Evolutionary conservation across 2,888 invertebrate genomes (phyloP), one percentile per base, ranked within the genome.

Genomic region (Gymnocheta viridis): DNA sequence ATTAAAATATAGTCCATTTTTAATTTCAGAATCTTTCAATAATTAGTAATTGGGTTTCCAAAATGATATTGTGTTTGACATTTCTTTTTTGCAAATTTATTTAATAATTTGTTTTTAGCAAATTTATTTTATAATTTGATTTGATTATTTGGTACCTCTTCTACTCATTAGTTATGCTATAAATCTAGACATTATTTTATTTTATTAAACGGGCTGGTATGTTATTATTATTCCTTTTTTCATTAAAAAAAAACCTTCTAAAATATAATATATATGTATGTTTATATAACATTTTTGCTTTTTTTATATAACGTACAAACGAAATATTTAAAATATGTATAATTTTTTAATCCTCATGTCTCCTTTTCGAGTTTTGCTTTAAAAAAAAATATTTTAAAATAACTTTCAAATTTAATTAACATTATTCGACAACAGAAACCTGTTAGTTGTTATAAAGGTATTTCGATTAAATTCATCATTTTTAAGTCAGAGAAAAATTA

Each of bases 261-360:
- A 77, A 47, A 66, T 67, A 58, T 66, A 29, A 41, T 67, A 29
- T 17, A n/a, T 38, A n/a, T 70, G 41, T 58, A 22, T 38, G 27
- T n/a, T 29, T 17, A 17, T 32, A 32, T 32, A 29, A 10, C n/a
- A 32, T 19, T 32, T 14, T 27, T 44, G 17, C n/a, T 22, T 14
- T 0, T 49, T 58, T 32, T 41, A 56, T 12, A 14, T 72, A 44
- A 41, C 12, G 14, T 17, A 54, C 24, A 73, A 49, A 47, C 27
- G 24, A 60, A 51, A 64, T 27, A 9, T 38, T 35, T 38, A 58
- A 32, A 44, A 66, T 17, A 67, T 58, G 7, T 24, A 38, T 38
- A 29, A n/a, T 35, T 35, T 41, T 64, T 5, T 73, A 9, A n/a
- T 41, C 51, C n/a, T n/a, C n/a, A n/a, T 51, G n/a, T 29, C 19